Evolutionary conservation across 2,113 vertebrate species (phyloP).

Genomic region (Drymodes brunneopygia): DNA sequence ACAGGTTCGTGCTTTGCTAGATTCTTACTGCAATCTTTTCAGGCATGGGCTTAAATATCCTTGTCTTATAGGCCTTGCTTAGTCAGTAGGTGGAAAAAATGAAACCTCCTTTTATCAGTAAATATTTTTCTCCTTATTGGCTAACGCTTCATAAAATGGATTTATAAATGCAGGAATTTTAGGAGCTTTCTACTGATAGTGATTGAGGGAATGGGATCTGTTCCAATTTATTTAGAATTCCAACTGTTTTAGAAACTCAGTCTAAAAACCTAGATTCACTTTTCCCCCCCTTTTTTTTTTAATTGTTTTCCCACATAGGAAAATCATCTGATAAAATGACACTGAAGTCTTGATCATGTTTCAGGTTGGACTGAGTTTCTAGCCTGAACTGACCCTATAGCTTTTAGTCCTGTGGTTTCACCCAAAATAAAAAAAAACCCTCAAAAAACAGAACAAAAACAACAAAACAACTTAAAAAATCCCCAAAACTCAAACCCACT

Average conservation of each 20-base stretch:
- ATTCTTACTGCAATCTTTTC: neutral
- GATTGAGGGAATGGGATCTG: neutral
- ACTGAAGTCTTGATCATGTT: neutral
- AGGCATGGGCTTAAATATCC: neutral
- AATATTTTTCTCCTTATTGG: neutral
- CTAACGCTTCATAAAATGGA: neutral
- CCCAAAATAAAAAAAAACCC: neutral
- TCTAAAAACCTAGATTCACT: neutral
- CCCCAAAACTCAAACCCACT: accelerated
- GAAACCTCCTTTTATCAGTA: neutral
- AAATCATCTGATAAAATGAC: neutral
- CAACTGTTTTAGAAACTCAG: accelerated
- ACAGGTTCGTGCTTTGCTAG: neutral
- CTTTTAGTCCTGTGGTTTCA: neutral
- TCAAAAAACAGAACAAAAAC: too few relatives aligned
- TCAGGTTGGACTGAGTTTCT: neutral
- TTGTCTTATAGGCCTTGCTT: neutral
- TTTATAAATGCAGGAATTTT: neutral
- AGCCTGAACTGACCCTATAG: neutral
- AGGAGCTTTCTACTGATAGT: neutral
- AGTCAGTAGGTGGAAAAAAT: neutral
- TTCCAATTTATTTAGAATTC: neutral
- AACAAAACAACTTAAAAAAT: neutral
- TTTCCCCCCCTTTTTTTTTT: neutral
- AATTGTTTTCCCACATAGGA: accelerated